Base-by-base conservation (phyloP, 2,797 vertebrate genomes). In the Tangara arthus region DNA sequence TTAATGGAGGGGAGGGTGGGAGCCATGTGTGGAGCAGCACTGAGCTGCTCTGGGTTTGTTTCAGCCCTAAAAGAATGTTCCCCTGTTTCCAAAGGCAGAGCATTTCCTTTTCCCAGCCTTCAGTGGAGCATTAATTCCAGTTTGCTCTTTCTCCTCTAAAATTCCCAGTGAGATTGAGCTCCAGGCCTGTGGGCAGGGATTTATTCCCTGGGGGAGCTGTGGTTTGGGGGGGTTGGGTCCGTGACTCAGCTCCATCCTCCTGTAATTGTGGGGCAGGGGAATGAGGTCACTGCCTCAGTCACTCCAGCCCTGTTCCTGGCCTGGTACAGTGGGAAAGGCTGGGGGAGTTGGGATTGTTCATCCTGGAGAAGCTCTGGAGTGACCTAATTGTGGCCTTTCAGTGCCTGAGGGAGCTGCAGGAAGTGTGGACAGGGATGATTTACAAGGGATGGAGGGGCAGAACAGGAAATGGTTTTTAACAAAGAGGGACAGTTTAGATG, bases 161-260 rank as follows among this genome's bases (percentile, higher is more conserved):
- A 27, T 21, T 34, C 72, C 7, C 21, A 1, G 0, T 7, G 75
- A 26, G 65, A 3, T 28, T 1, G 1, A 6, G 50, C 64, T 41
- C 7, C 5, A 4, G 82, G 12, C 16, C 59, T 0, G 1, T 11
- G 47, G 30, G 41, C 46, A 30, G 76, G 70, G 68, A 11, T 78
- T 55, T 23, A 0, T n/a, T 64, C 60, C 63, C 66, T 4, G 0
- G 78, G 57, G 17, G 59, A 50, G 66, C 64, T 60, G 18, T 52
- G 12, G 0, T 9, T n/a, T 37, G 8, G 49, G 53, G 53, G 49
- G 35, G 68, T 72, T 72, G 37, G 34, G 9, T 18, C 30, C 2
- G 0, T 55, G 90, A 49, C 79, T 89, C 73, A 41, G 82, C 76
- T 68, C 6, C 10, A 6, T 52, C 41, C 52, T 47, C 18, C 52